Percentiles rank a stretch among this genome's conserved stretches.
phyloP scores from a whole-genome alignment of 2,113 vertebrate genomes.

The Vulpes lagopus region DNA sequence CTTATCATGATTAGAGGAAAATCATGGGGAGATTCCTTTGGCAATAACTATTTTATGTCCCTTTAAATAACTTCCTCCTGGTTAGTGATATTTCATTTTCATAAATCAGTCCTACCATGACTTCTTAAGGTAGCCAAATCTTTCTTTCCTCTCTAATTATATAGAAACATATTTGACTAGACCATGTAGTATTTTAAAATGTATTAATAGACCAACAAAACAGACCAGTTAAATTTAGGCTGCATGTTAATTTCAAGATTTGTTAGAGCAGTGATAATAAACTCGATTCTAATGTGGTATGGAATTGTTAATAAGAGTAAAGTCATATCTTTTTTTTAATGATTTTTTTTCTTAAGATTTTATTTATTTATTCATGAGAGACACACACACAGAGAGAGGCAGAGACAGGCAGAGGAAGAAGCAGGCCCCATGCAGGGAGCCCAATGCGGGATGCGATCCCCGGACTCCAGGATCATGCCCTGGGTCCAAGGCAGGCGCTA shows the following conservation, averaged over 20 bases:
- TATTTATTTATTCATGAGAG: no score
- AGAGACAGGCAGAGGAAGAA: no score
- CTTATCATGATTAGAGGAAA: neutral
- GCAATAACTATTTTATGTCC: neutral
- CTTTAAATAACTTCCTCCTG: constrained; percentile 28
- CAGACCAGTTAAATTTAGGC: neutral
- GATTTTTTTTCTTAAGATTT: no score
- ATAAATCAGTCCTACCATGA: neutral
- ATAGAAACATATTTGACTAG: neutral
- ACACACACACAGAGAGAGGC: no score
- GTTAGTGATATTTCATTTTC: neutral
- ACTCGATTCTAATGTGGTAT: neutral
- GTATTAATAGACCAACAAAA: neutral
- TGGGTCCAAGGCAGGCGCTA: no score
- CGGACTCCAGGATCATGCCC: no score
- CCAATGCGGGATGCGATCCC: no score
- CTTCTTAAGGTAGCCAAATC: constrained; percentile 1
- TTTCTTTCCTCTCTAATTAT: neutral
- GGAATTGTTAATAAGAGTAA: constrained; percentile 48
- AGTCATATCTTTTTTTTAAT: neutral
- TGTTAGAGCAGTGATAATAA: neutral
- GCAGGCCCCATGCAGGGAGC: no score
- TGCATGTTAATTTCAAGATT: neutral
- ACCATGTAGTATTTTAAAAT: constrained; percentile 17
- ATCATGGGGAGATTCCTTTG: neutral